Evolutionary conservation across 2,113 vertebrate species (phyloP), one percentile per base, ranked within the genome.

Genomic region (Dipodomys stephensi): DNA sequence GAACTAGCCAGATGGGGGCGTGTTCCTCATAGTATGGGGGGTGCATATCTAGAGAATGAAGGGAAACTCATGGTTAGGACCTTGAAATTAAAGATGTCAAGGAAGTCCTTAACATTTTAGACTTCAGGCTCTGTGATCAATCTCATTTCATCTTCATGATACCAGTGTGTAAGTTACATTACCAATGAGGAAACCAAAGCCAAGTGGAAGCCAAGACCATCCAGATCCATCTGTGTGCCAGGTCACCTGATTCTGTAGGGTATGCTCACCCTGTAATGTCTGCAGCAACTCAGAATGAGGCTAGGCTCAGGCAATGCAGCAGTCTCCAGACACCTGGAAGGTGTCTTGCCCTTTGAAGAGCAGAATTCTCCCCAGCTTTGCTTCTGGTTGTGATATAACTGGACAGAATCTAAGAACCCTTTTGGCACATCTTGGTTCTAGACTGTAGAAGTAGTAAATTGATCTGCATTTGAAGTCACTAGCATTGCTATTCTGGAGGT

Each of bases 141-240:
- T 71, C 25, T 82, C 87, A 9, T 57, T 57, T 89, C 18, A 32
- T 73, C 35, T 28, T 65, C 13, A 16, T 12, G 8, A 20, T 9
- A 23, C 27, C 13, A 7, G 25, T 27, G 49, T 62, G 22, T 62
- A 30, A 18, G 64, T 72, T 68, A 3, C 18, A 25, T 60, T 49
- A 62, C 67, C 20, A 46, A n/a, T 13, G 22, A 84, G 79, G 87
- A 90, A 67, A 86, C 71, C 18, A 69, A 92, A 91, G 76, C 87
- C 44, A 22, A 12, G n/a, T 35, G 23, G 62, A 16, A 81, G 80
- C 71, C 67, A 3, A 28, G 32, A 57, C 22, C n/a, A 73, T 7
- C 22, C 23, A 78, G 77, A 32, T 28, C 4, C 57, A n/a, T 57
- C 35, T 64, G 57, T 19, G 46, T 28, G 28, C 23, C 18, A 1